A percentile compares a stretch with the other conserved stretches of the same genome.
Conservation (phyloP, 2,888 invertebrate genomes). For the Anorthoa munda region DNA sequence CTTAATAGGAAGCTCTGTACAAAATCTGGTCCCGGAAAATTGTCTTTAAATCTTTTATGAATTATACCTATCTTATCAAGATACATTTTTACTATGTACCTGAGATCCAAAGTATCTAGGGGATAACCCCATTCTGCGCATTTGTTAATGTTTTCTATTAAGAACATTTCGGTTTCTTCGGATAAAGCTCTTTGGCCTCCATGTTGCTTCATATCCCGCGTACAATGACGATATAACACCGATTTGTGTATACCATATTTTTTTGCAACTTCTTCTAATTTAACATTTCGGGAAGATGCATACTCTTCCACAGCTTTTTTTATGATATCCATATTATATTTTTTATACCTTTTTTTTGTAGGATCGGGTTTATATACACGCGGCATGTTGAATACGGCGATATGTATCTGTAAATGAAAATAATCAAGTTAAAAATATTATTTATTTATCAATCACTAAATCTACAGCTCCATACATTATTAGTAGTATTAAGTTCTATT, state of each 20-base stretch:
- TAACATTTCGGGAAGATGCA: constrained; percentile 13
- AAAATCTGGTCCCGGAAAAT: constrained; percentile 55
- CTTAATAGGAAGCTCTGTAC: constrained; percentile 57
- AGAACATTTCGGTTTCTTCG: constrained; percentile 17
- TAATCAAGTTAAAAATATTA: constrained; percentile 33
- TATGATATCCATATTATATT: constrained; percentile 32
- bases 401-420: constrained; percentile 42
- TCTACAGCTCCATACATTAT: constrained; percentile 19
- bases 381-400: constrained; percentile 27
- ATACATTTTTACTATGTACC: neutral
- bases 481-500: constrained; percentile 19
- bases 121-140: neutral
- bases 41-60: neutral
- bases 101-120: neutral
- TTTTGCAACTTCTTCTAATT: constrained; percentile 30
- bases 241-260: constrained; percentile 43
- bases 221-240: constrained; percentile 55
- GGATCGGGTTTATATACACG: constrained; percentile 35
- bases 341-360: constrained; percentile 34
- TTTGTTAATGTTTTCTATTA: neutral
- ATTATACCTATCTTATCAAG: neutral
- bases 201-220: constrained; percentile 30
- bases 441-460: constrained; percentile 30
- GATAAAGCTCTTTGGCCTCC: constrained; percentile 12
- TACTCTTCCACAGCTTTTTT: constrained; percentile 3